A percentile compares a stretch with the other conserved stretches of the same genome.
These are phyloP conservation scores for Rhabditoides inermis DNA, from an alignment of 2,888 invertebrate genomes.

Conservation along the genomic window DNA sequence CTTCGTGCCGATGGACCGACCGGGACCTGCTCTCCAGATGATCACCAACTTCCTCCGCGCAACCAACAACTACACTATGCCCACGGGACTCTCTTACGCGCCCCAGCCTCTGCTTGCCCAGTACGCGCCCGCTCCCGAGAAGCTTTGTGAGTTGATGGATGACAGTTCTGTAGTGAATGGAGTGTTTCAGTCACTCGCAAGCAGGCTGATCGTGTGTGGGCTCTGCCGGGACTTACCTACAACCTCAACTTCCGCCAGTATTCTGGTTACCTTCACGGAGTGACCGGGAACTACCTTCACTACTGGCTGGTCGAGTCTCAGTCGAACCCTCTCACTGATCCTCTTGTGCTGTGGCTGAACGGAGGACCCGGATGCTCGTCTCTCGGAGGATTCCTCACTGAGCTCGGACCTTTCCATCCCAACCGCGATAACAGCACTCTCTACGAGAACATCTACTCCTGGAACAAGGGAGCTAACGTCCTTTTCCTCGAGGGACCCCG, in stretches of 20 bases:
- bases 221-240: constrained; percentile 40
- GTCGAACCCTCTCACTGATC: constrained; percentile 51
- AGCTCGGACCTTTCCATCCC: constrained; percentile 55
- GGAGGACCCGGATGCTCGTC: constrained; percentile 40
- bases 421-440: constrained; percentile 47
- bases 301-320: constrained; percentile 57
- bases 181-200: constrained; percentile 22
- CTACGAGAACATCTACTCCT: constrained; percentile 47
- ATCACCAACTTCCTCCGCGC: constrained; percentile 35
- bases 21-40: constrained; percentile 43
- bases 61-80: constrained; percentile 19
- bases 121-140: constrained; percentile 14
- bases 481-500: constrained; percentile 58
- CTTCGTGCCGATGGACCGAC: constrained; percentile 36
- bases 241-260: constrained; percentile 54
- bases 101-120: constrained; percentile 13
- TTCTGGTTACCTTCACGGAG: constrained; percentile 52
- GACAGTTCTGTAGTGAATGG: neutral
- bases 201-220: constrained; percentile 32
- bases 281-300: constrained; percentile 51
- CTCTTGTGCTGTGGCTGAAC: constrained; percentile 50
- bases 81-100: constrained; percentile 12
- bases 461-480: constrained; percentile 56
- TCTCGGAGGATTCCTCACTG: constrained; percentile 52
- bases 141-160: constrained; percentile 12